Conservation (phyloP, 2,113 vertebrate species). For the Scophthalmus maximus region DNA sequence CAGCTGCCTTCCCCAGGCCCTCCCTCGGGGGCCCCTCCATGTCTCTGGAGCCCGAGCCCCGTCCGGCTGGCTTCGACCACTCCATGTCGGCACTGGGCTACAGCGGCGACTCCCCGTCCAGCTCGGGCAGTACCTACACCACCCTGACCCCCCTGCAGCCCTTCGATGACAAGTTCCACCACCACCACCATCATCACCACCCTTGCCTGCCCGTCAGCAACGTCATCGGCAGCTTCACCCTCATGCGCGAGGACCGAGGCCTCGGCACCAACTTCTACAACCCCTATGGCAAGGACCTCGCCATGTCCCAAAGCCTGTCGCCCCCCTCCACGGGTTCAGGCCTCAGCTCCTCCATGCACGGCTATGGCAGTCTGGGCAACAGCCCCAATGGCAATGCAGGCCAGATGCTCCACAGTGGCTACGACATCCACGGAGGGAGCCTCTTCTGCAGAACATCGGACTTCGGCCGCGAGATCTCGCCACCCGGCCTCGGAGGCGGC, state of each 20-base stretch:
- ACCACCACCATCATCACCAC: conserved; percentile 84
- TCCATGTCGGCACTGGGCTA: conserved; percentile 85
- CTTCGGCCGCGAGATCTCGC: conserved; percentile 85
- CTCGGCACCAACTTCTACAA: conserved; percentile 86
- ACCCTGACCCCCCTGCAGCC: conserved; percentile 87
- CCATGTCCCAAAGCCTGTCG: conserved; percentile 83
- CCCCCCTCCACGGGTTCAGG: conserved; percentile 79
- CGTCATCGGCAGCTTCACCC: conserved; percentile 88
- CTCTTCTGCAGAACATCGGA: conserved; percentile 85
- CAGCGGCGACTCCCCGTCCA: conserved; percentile 84
- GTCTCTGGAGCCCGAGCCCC: conserved; percentile 83
- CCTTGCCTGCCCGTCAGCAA: conserved; percentile 87
- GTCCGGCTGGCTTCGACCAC: conserved; percentile 79
- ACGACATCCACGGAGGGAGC: conserved; percentile 83
- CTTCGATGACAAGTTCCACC: conserved; percentile 87
- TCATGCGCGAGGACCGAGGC: conserved; percentile 86
- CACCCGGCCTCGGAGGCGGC: conserved; percentile 73
- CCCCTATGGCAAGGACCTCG: conserved; percentile 86
- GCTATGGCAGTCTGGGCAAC: conserved; percentile 79
- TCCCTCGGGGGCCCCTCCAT: conserved; percentile 82
- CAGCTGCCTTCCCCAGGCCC: conserved; percentile 83
- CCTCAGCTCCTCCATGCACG: conserved; percentile 80
- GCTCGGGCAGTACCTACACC: conserved; percentile 85
- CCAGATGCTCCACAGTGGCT: conserved; percentile 82
- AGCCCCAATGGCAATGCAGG: conserved; percentile 72